A percentile compares a stretch with the other conserved stretches of the same genome.
Conservation (phyloP, 2,888 invertebrate genomes). For the Rhagonycha lutea region DNA sequence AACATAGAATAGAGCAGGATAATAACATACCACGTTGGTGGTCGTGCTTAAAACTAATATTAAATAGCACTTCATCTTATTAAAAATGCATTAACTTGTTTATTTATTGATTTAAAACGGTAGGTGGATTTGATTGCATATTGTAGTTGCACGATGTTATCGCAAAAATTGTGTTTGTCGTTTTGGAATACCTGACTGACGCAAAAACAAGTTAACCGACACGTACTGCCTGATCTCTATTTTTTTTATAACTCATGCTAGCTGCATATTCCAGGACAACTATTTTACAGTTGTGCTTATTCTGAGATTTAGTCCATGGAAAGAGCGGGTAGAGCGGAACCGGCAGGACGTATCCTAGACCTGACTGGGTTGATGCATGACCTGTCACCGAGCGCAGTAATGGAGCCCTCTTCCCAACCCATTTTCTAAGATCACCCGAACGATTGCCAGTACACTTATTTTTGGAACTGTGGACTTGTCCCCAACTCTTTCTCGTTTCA, state of each 20-base stretch:
- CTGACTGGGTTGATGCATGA: constrained; percentile 45
- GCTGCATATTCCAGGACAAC: constrained; percentile 1
- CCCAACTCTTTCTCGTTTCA: not conserved
- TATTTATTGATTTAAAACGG: constrained; percentile 53
- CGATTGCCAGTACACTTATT: constrained; percentile 15
- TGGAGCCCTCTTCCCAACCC: constrained; percentile 42
- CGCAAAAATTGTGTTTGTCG: constrained; percentile 6
- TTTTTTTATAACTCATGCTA: not conserved
- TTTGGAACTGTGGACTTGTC: constrained; percentile 8
- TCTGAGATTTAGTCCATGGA: constrained; percentile 24
- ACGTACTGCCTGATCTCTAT: not conserved
- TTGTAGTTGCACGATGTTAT: constrained; percentile 19
- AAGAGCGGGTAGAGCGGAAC: constrained; percentile 31
- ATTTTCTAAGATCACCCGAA: constrained; percentile 34
- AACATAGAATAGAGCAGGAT: constrained; percentile 46
- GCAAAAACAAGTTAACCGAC: constrained; percentile 8
- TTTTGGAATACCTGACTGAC: constrained; percentile 12
- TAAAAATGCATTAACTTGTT: constrained; percentile 53
- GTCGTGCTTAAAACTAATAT: constrained; percentile 49
- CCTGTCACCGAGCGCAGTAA: constrained; percentile 45
- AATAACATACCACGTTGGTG: constrained; percentile 50
- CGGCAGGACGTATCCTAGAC: constrained; percentile 40
- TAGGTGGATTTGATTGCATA: constrained; percentile 44
- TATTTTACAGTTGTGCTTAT: constrained; percentile 19
- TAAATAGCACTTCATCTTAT: constrained; percentile 54